Conservation (phyloP, 2,797 vertebrate genomes). For the Galago senegalensis region DNA sequence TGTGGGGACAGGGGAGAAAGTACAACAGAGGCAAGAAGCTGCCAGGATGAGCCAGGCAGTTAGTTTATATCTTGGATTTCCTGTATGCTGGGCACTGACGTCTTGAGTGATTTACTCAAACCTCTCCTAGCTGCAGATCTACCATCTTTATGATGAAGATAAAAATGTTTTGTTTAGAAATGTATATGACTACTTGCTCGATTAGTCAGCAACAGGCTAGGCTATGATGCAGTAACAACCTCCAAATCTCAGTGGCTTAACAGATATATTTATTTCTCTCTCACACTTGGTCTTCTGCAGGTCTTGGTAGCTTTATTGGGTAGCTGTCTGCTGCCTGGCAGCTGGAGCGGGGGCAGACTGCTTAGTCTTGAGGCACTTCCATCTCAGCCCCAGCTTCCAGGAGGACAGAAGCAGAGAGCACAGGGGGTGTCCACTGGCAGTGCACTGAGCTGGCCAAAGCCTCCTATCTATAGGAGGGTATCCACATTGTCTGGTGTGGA, state of each 20-base stretch:
- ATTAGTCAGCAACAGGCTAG: background rate
- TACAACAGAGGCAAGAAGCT: background rate
- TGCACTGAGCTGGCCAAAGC: background rate
- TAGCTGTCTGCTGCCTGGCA: background rate
- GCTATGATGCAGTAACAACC: background rate
- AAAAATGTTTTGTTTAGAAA: background rate
- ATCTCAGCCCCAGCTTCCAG: background rate
- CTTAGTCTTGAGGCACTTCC: background rate
- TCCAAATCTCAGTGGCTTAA: background rate
- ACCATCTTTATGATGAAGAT: background rate
- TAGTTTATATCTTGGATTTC: background rate
- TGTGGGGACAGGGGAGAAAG: background rate
- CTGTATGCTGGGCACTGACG: fast-evolving
- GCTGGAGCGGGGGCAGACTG: background rate
- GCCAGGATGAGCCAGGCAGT: background rate
- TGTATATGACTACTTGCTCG: too few relatives aligned
- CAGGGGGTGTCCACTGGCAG: too few relatives aligned
- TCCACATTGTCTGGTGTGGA: fast-evolving
- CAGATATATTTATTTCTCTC: background rate
- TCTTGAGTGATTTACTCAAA: background rate
- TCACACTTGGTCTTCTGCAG: fast-evolving
- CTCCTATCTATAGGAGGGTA: background rate
- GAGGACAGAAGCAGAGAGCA: fast-evolving
- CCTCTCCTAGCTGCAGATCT: background rate
- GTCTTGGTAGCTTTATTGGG: background rate